Conservation (phyloP, 1,140 invertebrate genomes). For the Bathynomus jamesi region DNA sequence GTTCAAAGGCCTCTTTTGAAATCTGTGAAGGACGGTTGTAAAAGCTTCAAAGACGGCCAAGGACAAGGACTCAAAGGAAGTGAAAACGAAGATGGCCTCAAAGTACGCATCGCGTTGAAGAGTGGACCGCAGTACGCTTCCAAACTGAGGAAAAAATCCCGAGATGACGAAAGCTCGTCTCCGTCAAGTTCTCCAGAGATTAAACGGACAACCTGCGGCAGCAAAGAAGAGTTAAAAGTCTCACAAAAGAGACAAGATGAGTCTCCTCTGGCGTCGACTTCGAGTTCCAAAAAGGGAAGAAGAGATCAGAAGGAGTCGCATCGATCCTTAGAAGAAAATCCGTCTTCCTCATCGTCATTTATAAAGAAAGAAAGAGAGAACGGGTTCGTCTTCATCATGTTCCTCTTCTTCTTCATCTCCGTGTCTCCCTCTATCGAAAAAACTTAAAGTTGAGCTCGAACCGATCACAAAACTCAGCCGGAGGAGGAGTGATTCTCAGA, state of each 20-base stretch:
- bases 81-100: background rate
- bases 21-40: background rate
- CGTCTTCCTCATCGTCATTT: too few species aligned
- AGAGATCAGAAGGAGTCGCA: too few species aligned
- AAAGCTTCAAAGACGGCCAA: background rate
- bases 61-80: background rate
- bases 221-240: too few species aligned
- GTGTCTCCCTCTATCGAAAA: background rate
- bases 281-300: background rate
- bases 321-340: too few species aligned
- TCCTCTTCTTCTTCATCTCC: background rate
- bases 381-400: background rate
- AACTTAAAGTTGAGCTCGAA: background rate
- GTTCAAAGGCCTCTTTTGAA: background rate
- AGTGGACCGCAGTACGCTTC: background rate
- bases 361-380: background rate
- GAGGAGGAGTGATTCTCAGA: background rate
- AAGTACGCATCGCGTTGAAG: background rate
- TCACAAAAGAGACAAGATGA: too few species aligned
- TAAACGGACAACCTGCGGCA: too few species aligned
- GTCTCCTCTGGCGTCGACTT: too few species aligned
- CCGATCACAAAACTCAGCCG: background rate
- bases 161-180: too few species aligned
- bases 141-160: constrained; percentile 10
- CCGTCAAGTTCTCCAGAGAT: too few species aligned